Percentiles rank a stretch among this genome's conserved stretches.
Evolutionary conservation across 2,888 invertebrate species (phyloP).

Genomic region (Eupithecia exiguata): DNA sequence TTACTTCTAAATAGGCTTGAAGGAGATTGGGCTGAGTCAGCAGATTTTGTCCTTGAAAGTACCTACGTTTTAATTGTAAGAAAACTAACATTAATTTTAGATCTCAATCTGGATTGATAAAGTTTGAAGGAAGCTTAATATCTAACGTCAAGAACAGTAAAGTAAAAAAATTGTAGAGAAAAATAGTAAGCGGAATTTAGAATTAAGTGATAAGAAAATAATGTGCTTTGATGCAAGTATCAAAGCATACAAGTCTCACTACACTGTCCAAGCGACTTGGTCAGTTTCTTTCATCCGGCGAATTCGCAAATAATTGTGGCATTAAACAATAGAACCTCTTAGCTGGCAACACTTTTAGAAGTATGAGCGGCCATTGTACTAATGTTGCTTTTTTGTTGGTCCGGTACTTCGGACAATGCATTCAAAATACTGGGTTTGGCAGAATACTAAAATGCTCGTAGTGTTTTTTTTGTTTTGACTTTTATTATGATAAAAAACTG

Average conservation of each 20-base stretch:
- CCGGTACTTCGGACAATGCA: conserved; percentile 35
- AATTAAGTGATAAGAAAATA: too few relatives aligned
- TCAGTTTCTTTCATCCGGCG: conserved; percentile 80
- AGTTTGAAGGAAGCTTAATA: too few relatives aligned
- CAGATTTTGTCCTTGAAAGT: not conserved
- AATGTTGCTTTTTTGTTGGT: conserved; percentile 38
- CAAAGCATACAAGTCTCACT: conserved; percentile 20
- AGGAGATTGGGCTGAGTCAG: not conserved
- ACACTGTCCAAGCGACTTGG: conserved; percentile 67
- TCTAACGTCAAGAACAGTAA: too few relatives aligned
- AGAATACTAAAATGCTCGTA: conserved; percentile 16
- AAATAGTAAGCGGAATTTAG: not conserved
- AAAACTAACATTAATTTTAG: not conserved
- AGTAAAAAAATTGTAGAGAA: too few relatives aligned
- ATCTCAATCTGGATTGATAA: not conserved
- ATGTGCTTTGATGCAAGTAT: not conserved
- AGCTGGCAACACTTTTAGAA: conserved; percentile 51
- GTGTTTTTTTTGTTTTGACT: conserved; percentile 23
- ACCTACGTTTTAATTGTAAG: not conserved
- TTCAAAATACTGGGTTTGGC: conserved; percentile 36
- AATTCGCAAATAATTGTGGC: conserved; percentile 79
- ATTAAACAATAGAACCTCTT: conserved; percentile 84
- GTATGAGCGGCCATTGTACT: conserved; percentile 61
- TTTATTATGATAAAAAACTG: conserved; percentile 3
- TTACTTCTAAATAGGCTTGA: not conserved